Percentiles rank a stretch among this genome's conserved stretches.
phyloP scores from a whole-genome alignment of 2,113 vertebrate genomes.

The Percopsis transmontana region DNA sequence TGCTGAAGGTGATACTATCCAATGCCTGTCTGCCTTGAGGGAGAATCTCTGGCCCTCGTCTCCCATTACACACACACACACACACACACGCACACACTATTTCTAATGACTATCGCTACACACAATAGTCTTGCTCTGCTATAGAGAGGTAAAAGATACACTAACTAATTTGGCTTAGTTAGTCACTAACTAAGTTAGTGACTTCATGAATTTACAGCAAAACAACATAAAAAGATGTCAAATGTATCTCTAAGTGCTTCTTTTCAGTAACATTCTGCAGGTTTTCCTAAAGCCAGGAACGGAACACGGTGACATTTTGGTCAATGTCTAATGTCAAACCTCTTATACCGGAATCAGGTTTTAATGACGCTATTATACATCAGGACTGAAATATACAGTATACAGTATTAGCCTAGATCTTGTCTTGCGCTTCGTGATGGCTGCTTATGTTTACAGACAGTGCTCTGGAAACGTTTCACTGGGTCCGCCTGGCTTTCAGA shows the following conservation, averaged over 20 bases:
- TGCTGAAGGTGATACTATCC: conserved; percentile 21
- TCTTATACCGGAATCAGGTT: neutral
- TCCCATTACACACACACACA: conserved; percentile 2
- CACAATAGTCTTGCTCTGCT: conserved; percentile 20
- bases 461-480: conserved; percentile 16
- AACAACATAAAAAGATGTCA: neutral
- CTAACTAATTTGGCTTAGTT: conserved; percentile 48
- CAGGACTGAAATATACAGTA: too few relatives aligned
- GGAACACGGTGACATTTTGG: neutral
- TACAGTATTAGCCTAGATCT: too few relatives aligned
- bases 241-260: conserved; percentile 66
- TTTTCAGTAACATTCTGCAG: conserved; percentile 42
- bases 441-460: conserved; percentile 26
- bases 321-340: conserved; percentile 15
- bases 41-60: neutral
- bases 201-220: conserved; percentile 15
- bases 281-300: conserved; percentile 22
- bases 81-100: neutral
- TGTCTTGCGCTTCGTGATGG: too few relatives aligned
- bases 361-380: neutral
- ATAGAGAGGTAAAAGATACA: conserved; percentile 24
- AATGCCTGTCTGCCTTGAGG: conserved; percentile 20
- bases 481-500: conserved; percentile 41
- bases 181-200: conserved; percentile 27
- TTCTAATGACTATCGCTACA: conserved; percentile 13